Percentiles rank a stretch among this genome's conserved stretches.
Evolutionary conservation across 2,888 invertebrate species (phyloP).

Genomic region (Leptinotarsa juncta): DNA sequence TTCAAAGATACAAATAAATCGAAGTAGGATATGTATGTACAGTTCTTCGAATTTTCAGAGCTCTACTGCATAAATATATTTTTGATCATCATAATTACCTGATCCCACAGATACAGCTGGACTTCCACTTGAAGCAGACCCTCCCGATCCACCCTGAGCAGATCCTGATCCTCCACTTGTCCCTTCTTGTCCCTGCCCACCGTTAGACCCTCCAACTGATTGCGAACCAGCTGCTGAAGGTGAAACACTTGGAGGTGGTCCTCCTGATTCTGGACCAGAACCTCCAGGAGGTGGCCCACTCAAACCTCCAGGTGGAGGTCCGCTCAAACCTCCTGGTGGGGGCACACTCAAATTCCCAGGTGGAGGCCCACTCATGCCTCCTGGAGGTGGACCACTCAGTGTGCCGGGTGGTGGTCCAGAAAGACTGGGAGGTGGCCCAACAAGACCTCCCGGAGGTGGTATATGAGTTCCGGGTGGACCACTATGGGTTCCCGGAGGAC

Average conservation of each 20-base stretch:
- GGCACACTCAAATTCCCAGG: neutral
- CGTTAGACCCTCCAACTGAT: neutral
- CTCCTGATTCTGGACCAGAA: neutral
- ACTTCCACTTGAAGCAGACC: conserved; percentile 24
- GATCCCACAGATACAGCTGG: neutral
- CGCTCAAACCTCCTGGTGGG: conserved; percentile 7
- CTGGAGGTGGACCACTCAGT: neutral
- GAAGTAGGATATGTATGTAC: too few species aligned
- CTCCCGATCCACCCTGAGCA: conserved; percentile 32
- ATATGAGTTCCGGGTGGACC: neutral
- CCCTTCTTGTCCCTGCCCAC: neutral
- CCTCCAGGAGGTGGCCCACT: conserved; percentile 1
- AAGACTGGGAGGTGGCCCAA: conserved; percentile 34
- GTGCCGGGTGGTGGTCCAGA: neutral
- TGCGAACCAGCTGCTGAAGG: neutral
- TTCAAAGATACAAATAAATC: too few species aligned
- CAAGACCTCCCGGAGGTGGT: neutral
- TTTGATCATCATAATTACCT: neutral
- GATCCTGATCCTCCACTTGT: neutral
- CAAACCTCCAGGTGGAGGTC: conserved; percentile 34
- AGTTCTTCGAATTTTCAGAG: too few species aligned
- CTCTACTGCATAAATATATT: neutral
- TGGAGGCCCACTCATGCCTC: neutral
- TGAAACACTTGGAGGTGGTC: neutral
- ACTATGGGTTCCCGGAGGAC: neutral